A percentile compares a stretch with the other conserved stretches of the same genome.
These are phyloP conservation scores for Parapsyche elsis DNA, from an alignment of 1,140 invertebrate genomes.

Conservation along the genomic window DNA sequence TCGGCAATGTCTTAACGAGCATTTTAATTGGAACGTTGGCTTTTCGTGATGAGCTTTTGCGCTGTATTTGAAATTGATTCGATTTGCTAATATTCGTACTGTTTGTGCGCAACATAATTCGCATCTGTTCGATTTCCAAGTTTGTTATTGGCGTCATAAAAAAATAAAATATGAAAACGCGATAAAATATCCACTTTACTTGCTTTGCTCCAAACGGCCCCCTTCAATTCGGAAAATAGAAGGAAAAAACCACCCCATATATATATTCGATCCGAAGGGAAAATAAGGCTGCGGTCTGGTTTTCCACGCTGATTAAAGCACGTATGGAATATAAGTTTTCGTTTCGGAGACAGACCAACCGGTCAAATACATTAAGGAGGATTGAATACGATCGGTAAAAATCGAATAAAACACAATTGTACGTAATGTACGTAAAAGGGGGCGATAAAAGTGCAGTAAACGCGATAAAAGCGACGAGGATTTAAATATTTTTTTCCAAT, in stretches of 20 bases:
- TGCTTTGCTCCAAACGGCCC: not conserved
- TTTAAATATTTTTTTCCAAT: conserved; percentile 28
- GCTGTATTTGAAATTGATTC: too few species aligned
- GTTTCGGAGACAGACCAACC: conserved; percentile 46
- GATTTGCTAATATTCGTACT: too few species aligned
- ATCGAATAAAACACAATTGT: not conserved
- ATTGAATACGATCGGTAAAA: conserved; percentile 49
- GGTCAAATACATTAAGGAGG: conserved; percentile 51
- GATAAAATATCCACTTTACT: conserved; percentile 33
- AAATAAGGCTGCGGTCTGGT: conserved; percentile 46
- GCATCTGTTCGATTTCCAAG: conserved; percentile 19
- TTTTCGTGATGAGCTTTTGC: too few species aligned
- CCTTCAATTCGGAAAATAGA: conserved; percentile 16
- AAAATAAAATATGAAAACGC: conserved; percentile 34
- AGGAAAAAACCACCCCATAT: conserved; percentile 24
- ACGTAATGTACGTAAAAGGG: too few species aligned
- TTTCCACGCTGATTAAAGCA: conserved; percentile 52
- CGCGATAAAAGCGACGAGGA: too few species aligned
- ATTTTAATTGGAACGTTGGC: too few species aligned
- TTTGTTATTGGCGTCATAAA: conserved; percentile 19
- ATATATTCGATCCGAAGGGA: conserved; percentile 8
- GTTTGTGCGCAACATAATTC: not conserved
- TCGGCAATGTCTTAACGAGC: too few species aligned
- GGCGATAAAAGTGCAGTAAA: too few species aligned
- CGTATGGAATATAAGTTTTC: conserved; percentile 54